These are phyloP conservation scores for Coptodon rendalli DNA, from an alignment of 2,113 vertebrate species.

Conservation along the genomic window DNA sequence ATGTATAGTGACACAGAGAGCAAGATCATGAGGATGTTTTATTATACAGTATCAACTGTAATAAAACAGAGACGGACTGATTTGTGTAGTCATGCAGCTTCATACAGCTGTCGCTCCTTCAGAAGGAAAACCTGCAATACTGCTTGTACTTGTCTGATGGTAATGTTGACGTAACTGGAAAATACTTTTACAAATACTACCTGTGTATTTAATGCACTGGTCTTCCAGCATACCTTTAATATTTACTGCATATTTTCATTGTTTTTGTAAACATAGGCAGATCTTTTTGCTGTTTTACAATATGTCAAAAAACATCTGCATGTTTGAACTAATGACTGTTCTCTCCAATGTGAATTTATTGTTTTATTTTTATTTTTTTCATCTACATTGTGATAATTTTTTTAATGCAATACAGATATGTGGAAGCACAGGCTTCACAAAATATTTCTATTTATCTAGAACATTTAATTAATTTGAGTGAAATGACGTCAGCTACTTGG, in stretches of 20 bases:
- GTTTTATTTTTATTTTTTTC: not conserved
- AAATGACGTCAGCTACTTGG: not conserved
- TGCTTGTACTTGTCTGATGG: not conserved
- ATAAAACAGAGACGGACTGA: not conserved
- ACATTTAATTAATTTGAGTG: not conserved
- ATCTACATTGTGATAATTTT: not conserved
- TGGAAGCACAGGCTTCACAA: not conserved
- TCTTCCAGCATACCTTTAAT: not conserved
- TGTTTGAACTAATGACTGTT: not conserved
- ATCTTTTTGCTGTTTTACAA: not conserved
- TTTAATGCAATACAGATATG: not conserved
- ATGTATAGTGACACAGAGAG: not conserved
- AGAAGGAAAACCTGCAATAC: not conserved
- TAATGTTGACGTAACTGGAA: not conserved
- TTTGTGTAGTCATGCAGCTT: not conserved
- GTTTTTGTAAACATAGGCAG: not conserved
- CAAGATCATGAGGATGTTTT: not conserved
- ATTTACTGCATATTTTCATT: not conserved
- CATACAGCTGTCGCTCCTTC: not conserved
- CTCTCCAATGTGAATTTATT: not conserved
- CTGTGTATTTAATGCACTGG: not conserved
- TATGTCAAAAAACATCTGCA: not conserved
- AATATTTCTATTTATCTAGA: not conserved
- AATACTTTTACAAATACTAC: not conserved
- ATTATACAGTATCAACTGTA: conserved; percentile 6